Evolutionary conservation across 2,113 vertebrate genomes (phyloP), one percentile per base, ranked within the genome.

Genomic region (Pan paniscus): DNA sequence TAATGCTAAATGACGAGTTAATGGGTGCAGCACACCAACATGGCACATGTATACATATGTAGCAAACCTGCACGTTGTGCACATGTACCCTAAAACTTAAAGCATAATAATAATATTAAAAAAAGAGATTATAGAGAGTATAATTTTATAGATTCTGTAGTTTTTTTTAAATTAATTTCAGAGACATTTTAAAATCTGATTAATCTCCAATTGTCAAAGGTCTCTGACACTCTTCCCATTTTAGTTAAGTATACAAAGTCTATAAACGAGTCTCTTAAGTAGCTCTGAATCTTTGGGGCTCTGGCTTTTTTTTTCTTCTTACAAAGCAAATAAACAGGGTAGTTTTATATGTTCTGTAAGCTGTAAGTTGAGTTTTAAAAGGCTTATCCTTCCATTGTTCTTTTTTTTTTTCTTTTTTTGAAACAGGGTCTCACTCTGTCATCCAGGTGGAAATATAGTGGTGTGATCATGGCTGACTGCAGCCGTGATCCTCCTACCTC

Each of bases 161-260:
- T 93, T 96, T 55, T 55, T 92, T 96, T 85, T 57, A 1, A 64
- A 64, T 67, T 96, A 88, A 35, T 93, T 75, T 93, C 17, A 95
- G 70, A 80, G 64, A 73, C 20, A n/a, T 79, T 67, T 81, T 57
- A 73, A 93, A 70, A 7, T 70, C 27, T 83, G 64, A 73, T 52
- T 75, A 59, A 38, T 75, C 30, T 55, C 64, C 38, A 46, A 0
- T 81, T 70, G 40, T 59, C 80, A 73, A 30, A 73, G 23, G 18
- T 81, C 50, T 35, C 46, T 90, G 12, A 38, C 2, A 3, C 22
- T 40, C 32, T 57, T 52, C n/a, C 30, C 72, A 9, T 46, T 89
- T 79, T 27, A 59, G 35, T 89, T 80, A 90, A 14, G 2, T 81
- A 52, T 32, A 52, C 64, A 8, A 61, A 83, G 32, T 94, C 43